phyloP scores from a whole-genome alignment of 2,888 invertebrate species.

The Entomobrya multifasciata region DNA sequence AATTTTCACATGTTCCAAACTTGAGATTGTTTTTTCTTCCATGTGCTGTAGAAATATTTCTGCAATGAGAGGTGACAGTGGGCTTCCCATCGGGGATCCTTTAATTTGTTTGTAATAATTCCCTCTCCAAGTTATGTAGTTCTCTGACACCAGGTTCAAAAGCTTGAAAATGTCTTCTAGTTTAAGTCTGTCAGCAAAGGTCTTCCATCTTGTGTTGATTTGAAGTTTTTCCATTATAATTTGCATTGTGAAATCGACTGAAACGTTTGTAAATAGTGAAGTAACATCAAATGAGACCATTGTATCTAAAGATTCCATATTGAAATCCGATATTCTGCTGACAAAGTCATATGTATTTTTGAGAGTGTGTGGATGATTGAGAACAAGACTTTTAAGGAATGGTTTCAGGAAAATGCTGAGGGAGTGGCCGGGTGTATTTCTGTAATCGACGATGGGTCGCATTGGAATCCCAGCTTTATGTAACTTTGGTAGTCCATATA shows the following conservation, averaged over 20 bases:
- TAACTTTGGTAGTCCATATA: conserved; percentile 15
- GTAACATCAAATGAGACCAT: conserved; percentile 32
- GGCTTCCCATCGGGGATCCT: too few species aligned
- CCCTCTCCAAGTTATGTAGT: too few species aligned
- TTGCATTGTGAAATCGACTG: not conserved
- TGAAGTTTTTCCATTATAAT: not conserved
- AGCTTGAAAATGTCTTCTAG: not conserved
- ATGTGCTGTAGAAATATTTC: conserved; percentile 57
- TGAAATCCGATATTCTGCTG: not conserved
- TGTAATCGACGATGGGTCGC: too few species aligned
- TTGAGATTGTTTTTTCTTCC: conserved; percentile 53
- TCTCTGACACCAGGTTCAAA: not conserved
- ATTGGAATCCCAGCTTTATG: conserved; percentile 17
- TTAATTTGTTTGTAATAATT: too few species aligned
- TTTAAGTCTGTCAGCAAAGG: not conserved
- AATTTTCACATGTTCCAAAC: conserved; percentile 7
- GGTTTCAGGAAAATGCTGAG: conserved; percentile 22
- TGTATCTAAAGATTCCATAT: not conserved
- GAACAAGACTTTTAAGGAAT: not conserved
- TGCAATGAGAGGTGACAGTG: conserved; percentile 47
- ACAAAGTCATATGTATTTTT: not conserved
- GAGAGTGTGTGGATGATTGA: not conserved
- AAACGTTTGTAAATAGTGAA: conserved; percentile 30
- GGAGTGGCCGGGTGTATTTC: conserved; percentile 4
- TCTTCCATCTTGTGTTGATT: not conserved